Conservation (phyloP, 2,888 invertebrate genomes). For the Escarpia spicata region DNA sequence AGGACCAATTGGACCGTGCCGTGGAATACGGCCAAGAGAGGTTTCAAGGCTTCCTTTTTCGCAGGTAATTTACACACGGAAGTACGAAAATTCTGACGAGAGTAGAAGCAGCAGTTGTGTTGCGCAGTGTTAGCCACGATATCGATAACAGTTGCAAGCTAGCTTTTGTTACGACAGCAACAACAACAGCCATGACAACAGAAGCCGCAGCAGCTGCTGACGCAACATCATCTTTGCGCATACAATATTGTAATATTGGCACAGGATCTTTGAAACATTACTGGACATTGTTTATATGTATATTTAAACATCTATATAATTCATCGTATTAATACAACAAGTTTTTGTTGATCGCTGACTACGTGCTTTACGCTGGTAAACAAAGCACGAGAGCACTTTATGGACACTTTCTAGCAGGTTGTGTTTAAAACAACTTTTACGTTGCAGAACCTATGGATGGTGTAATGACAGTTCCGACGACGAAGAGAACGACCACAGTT, state of each 20-base stretch:
- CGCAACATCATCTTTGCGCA: background rate
- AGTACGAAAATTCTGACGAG: background rate
- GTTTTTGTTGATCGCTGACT: too few species aligned
- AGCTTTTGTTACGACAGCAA: too few species aligned
- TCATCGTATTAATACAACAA: too few species aligned
- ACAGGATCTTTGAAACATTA: too few species aligned
- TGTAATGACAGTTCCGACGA: too few species aligned
- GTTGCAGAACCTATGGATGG: background rate
- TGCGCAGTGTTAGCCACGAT: background rate
- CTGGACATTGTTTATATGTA: too few species aligned
- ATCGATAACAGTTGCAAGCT: background rate
- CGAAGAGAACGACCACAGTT: background rate
- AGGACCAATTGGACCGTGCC: slow-evolving; percentile 33
- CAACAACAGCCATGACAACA: background rate
- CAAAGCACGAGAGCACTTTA: background rate
- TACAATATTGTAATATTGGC: too few species aligned
- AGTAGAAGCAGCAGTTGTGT: background rate
- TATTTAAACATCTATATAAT: too few species aligned
- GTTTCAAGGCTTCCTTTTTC: slow-evolving; percentile 27
- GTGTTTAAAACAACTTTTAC: background rate
- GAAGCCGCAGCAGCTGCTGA: background rate
- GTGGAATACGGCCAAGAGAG: slow-evolving; percentile 26
- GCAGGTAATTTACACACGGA: background rate
- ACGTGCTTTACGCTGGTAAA: too few species aligned
- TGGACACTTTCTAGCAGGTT: background rate